phyloP scores from a whole-genome alignment of 2,888 invertebrate species.

The Epistrophe grossulariae region DNA sequence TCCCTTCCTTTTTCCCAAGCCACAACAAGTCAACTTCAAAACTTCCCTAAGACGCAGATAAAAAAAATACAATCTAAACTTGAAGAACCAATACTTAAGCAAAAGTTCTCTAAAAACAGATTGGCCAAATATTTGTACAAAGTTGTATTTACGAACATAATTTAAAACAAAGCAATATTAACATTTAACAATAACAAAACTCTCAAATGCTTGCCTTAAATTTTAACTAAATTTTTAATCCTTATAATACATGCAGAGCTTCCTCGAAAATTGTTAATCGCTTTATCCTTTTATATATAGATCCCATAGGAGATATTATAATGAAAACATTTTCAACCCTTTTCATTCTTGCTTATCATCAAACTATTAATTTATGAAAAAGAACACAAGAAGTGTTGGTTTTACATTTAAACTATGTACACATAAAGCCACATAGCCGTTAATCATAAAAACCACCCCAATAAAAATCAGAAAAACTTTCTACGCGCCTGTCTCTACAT shows the following conservation, averaged over 20 bases:
- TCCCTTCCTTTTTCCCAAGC: background rate
- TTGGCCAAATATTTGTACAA: background rate
- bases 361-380: constrained; percentile 39
- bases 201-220: background rate
- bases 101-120: background rate
- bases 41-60: background rate
- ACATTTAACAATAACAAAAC: background rate
- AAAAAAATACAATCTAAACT: background rate
- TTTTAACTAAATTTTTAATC: constrained; percentile 15
- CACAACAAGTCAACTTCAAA: background rate
- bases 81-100: background rate
- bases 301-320: constrained; percentile 22
- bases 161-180: background rate
- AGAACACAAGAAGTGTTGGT: constrained; percentile 14
- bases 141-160: background rate
- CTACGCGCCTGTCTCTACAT: constrained; percentile 40
- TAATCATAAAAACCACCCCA: constrained; percentile 35
- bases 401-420: constrained; percentile 16
- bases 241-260: constrained; percentile 24
- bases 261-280: constrained; percentile 28
- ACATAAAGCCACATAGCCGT: constrained; percentile 9
- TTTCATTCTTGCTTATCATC: constrained; percentile 21
- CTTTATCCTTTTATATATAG: constrained; percentile 21
- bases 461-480: constrained; percentile 11
- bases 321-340: constrained; percentile 41